A percentile compares a stretch with the other conserved stretches of the same genome.
Evolutionary conservation across 2,888 invertebrate species (phyloP).

Genomic region (Machimus rusticus): DNA sequence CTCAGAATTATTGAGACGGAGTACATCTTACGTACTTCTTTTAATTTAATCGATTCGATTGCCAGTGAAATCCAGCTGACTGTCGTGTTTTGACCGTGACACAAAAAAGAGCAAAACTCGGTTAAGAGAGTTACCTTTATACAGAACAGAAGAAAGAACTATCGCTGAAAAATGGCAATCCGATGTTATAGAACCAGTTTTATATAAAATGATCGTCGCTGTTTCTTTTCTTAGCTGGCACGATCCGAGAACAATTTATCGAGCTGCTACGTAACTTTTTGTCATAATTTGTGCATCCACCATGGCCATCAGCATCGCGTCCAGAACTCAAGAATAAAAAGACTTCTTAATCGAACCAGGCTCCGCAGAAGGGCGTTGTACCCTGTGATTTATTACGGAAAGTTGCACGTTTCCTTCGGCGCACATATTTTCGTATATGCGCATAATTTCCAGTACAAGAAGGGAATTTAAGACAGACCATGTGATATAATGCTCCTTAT

Average conservation of each 20-base stretch:
- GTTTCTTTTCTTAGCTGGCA: not conserved
- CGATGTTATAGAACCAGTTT: conserved; percentile 10
- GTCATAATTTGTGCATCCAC: conserved; percentile 24
- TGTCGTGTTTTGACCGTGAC: conserved; percentile 23
- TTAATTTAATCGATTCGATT: not conserved
- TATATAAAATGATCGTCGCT: not conserved
- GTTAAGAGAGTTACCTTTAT: conserved; percentile 6
- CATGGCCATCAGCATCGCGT: not conserved
- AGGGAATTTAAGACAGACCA: not conserved
- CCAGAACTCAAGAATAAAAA: not conserved
- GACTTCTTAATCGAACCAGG: not conserved
- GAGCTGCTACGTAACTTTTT: not conserved
- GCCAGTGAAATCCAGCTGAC: conserved; percentile 9
- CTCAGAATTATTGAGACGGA: not conserved
- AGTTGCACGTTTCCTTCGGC: not conserved
- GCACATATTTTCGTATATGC: not conserved
- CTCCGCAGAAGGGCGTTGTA: conserved; percentile 14
- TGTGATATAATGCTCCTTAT: not conserved
- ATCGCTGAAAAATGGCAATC: not conserved
- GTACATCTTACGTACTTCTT: not conserved
- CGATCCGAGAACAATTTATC: conserved; percentile 11
- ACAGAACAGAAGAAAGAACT: conserved; percentile 17
- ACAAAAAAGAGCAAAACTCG: conserved; percentile 32
- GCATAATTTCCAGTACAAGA: not conserved
- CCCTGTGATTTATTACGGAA: conserved; percentile 22